A percentile compares a stretch with the other conserved stretches of the same genome.
These are phyloP conservation scores for Panthera uncia DNA, from an alignment of 2,113 vertebrate species.

Conservation along the genomic window DNA sequence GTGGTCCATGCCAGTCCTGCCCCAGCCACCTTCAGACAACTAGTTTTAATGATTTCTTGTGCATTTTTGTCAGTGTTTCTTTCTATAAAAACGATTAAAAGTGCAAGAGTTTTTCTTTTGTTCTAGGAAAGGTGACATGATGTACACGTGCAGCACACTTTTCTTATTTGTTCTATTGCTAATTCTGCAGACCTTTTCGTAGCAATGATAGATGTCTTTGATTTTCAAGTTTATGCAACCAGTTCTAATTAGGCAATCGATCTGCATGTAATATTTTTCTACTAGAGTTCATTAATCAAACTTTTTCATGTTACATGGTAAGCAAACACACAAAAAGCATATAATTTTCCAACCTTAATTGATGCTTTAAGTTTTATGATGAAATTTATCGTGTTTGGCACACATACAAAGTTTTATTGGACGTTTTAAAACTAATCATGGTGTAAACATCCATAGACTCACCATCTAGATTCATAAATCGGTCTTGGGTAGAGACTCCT, in stretches of 20 bases:
- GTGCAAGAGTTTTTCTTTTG: not conserved
- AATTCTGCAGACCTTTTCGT: not conserved
- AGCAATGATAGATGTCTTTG: not conserved
- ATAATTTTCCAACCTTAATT: not conserved
- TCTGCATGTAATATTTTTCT: not conserved
- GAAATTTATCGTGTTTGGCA: not conserved
- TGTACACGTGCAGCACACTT: not conserved
- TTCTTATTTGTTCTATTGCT: not conserved
- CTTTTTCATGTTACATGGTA: not conserved
- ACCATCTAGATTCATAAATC: not conserved
- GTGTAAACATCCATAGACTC: not conserved
- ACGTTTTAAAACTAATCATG: not conserved
- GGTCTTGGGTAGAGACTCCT: not conserved
- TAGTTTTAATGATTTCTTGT: not conserved
- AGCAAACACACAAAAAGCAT: not conserved
- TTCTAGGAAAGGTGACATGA: not conserved
- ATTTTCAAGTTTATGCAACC: not conserved
- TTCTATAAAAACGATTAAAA: not conserved
- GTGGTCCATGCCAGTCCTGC: not conserved
- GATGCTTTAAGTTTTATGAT: not conserved
- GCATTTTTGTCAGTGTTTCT: not conserved
- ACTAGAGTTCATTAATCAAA: not conserved
- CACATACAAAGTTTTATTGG: not conserved
- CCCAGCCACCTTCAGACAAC: not conserved
- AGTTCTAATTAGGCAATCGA: not conserved